Base-by-base conservation (phyloP, 2,113 vertebrate genomes). In the Heliornis fulica region DNA sequence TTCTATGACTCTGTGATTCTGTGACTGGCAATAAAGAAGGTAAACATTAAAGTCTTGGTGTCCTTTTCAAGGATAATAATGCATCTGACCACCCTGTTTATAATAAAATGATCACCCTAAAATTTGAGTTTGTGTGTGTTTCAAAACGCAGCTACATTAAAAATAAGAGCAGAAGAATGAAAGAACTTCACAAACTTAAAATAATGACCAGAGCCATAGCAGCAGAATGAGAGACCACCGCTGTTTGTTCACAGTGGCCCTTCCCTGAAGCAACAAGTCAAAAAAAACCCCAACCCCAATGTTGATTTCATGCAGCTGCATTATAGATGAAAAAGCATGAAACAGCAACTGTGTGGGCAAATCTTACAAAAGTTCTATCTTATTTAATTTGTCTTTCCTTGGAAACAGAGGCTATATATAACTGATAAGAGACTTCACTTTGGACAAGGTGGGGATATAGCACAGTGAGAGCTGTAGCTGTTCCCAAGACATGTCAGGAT, bases 381-480 rank as follows among this genome's bases (percentile, higher is more conserved):
- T 34, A n/a, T 70, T 85, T 76, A 57, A 66, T 81, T 70, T 50
- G 5, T 74, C 18, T 46, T 70, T 80, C 16, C 34, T 68, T 32
- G 8, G 28, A n/a, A 63, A 40, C 63, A 53, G 60, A 81, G 23
- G 25, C 22, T 59, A 34, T 1, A 4, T 28, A 41, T 5, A 36
- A n/a, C 25, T 9, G 18, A 41, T 21, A 77, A 64, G 78, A 38
- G 28, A 82, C n/a, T 10, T 53, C 75, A 50, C 11, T 36, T 74
- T 15, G 14, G 32, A 19, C 0, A 0, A 77, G 29, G 45, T 7
- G 17, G 25, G 22, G 34, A 29, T 50, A 19, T 1, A 8, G 5
- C 0, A 1, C 26, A 54, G 66, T 15, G 83, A 32, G 5, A 77
- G 38, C 17, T 57, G 29, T 53, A 63, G 41, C 28, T 72, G 15